Percentiles rank a stretch among this genome's conserved stretches.
Conservation (phyloP, 2,888 invertebrate species). For the Gandaritis pyraliata region DNA sequence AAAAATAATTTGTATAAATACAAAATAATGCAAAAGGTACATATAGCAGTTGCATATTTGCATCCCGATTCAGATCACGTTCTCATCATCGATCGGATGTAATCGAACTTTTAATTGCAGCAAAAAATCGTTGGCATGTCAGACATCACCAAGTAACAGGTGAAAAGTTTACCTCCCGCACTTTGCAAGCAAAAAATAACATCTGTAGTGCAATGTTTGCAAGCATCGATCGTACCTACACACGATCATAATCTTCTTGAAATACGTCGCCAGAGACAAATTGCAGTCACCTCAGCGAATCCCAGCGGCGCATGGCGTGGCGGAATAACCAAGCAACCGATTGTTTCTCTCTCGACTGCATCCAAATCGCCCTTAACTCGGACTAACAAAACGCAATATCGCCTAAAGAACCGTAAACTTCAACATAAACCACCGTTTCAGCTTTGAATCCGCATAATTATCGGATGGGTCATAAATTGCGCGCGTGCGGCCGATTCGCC, state of each 20-base stretch:
- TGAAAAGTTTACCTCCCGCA: constrained; percentile 73
- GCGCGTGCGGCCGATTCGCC: constrained; percentile 54
- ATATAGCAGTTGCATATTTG: constrained; percentile 12
- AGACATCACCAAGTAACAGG: constrained; percentile 72
- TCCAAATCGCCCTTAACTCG: constrained; percentile 61
- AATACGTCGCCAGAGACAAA: constrained; percentile 78
- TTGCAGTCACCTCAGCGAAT: constrained; percentile 77
- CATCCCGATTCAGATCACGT: constrained; percentile 60
- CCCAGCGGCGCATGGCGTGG: constrained; percentile 52
- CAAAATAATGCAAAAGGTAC: neutral
- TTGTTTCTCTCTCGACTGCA: constrained; percentile 56
- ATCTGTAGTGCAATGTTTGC: constrained; percentile 75
- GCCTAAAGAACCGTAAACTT: constrained; percentile 67
- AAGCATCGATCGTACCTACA: constrained; percentile 69
- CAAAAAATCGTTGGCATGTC: constrained; percentile 70
- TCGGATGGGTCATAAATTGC: constrained; percentile 76
- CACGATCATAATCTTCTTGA: constrained; percentile 80
- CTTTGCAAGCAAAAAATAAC: constrained; percentile 67
- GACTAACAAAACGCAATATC: constrained; percentile 45
- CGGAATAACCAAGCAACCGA: constrained; percentile 63
- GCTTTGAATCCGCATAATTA: constrained; percentile 79
- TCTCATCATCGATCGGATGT: constrained; percentile 53
- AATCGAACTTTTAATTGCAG: constrained; percentile 76
- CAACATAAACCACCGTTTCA: constrained; percentile 57
- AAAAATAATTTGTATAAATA: neutral